Evolutionary conservation across 2,888 invertebrate species (phyloP).

Genomic region (Dendrolimus houi): DNA sequence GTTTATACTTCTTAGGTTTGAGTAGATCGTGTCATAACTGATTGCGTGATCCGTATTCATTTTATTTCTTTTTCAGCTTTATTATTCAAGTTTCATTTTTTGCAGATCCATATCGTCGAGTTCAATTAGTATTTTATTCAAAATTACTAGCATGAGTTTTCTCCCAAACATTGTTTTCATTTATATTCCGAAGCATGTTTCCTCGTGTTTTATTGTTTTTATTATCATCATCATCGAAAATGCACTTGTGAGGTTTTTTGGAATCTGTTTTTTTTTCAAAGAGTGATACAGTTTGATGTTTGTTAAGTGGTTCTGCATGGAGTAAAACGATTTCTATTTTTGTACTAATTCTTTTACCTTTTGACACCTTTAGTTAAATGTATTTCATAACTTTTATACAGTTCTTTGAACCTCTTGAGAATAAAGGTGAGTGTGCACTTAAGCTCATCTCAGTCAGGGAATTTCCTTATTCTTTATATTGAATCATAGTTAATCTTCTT

Average conservation of each 20-base stretch:
- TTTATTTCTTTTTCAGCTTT: constrained; percentile 40
- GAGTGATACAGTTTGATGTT: not conserved
- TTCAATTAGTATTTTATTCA: constrained; percentile 13
- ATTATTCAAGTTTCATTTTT: constrained; percentile 21
- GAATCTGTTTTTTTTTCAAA: constrained; percentile 3
- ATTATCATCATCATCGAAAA: constrained; percentile 48
- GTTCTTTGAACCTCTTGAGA: no score
- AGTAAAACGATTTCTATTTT: constrained; percentile 4
- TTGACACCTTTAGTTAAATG: constrained; percentile 13
- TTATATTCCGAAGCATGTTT: constrained; percentile 53
- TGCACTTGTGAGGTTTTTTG: constrained; percentile 18
- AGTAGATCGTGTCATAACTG: constrained; percentile 10
- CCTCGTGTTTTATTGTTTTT: constrained; percentile 41
- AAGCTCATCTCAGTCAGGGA: constrained; percentile 13
- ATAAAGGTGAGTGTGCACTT: no score
- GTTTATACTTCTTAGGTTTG: not conserved
- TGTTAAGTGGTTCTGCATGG: constrained; percentile 6
- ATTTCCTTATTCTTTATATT: constrained; percentile 8
- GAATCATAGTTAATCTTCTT: no score
- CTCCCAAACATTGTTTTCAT: constrained; percentile 16
- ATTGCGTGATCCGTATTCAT: constrained; percentile 29
- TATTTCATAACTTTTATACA: no score
- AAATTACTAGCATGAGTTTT: constrained; percentile 35
- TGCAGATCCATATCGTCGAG: constrained; percentile 8
- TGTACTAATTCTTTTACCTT: constrained; percentile 18